phyloP scores from a whole-genome alignment of 2,888 invertebrate genomes.

The Ochropacha duplaris region DNA sequence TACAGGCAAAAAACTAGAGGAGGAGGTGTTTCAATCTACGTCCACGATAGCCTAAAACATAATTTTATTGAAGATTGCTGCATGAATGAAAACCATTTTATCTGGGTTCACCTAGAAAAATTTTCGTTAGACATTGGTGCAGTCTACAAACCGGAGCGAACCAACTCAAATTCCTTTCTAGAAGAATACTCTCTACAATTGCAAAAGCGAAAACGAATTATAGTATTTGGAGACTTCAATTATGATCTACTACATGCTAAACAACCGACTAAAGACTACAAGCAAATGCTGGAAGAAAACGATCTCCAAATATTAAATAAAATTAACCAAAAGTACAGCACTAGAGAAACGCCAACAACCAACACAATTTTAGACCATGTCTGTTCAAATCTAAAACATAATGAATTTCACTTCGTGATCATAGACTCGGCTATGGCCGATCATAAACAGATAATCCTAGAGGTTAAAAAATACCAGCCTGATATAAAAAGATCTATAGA shows the following conservation, averaged over 20 bases:
- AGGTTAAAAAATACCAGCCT: constrained; percentile 7
- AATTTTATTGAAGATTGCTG: constrained; percentile 16
- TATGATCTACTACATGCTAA: constrained; percentile 12
- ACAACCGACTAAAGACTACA: constrained; percentile 6
- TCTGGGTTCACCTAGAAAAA: background rate
- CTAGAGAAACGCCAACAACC: constrained; percentile 16
- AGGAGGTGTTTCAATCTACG: constrained; percentile 28
- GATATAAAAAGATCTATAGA: background rate
- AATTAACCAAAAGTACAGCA: constrained; percentile 17
- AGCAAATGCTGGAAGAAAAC: constrained; percentile 8
- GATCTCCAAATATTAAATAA: constrained; percentile 22
- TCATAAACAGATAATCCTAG: constrained; percentile 25
- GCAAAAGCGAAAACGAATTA: constrained; percentile 11
- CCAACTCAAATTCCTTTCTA: constrained; percentile 16
- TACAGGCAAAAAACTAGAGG: constrained; percentile 19
- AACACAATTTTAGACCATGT: constrained; percentile 30
- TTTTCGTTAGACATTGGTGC: background rate
- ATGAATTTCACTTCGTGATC: constrained; percentile 19
- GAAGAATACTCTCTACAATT: constrained; percentile 15
- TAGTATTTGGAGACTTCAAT: constrained; percentile 21
- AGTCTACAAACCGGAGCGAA: constrained; percentile 6
- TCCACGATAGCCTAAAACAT: constrained; percentile 21
- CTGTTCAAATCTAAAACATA: constrained; percentile 19
- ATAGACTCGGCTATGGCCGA: constrained; percentile 24
- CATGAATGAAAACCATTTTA: constrained; percentile 12